Evolutionary conservation across 2,797 vertebrate genomes (phyloP), one percentile per base, ranked within the genome.

Genomic region (Propithecus deckenii): DNA sequence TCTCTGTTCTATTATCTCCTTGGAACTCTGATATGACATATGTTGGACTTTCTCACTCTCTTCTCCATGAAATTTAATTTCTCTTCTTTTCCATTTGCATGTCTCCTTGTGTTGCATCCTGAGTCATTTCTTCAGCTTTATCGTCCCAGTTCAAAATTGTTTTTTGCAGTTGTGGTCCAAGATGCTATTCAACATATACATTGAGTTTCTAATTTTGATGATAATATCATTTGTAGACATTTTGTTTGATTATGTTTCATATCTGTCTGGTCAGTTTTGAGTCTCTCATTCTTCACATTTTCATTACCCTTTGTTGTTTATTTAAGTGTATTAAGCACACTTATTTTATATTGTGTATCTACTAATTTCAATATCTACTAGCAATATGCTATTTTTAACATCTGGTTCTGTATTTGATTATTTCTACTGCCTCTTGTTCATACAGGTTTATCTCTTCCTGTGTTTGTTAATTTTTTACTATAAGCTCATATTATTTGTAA

Each of bases 211-310:
- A 75, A 81, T 96, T 87, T 93, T 81, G 7, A 75, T 85, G n/a
- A 43, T 69, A 79, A 50, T 67, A 55, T n/a, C 13, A 75, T 79
- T 90, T 94, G 28, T 83, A 96, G 69, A 69, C 7, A 61, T 89
- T 84, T 78, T 83, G n/a, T n/a, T 93, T 87, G n/a, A 85, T 89
- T 80, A 57, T 48, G 69, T 75, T 94, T 92, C 52, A 67, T 14
- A 85, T 86, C 46, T 67, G 3, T 80, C 17, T 95, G 17, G 28
- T 83, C 32, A 95, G 46, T 87, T 94, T 55, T 87, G 50, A 97
- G 14, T 86, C 61, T 88, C 59, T 65, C 75, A 10, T 76, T 90
- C 23, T 78, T 96, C 18, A 71, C 35, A 50, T 67, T 81, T 97
- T 30, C 38, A 93, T 38, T 72, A 74, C 7, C 22, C 2, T 38